Conservation (phyloP, 2,113 vertebrate species). For the Emydura subglobosa region DNA sequence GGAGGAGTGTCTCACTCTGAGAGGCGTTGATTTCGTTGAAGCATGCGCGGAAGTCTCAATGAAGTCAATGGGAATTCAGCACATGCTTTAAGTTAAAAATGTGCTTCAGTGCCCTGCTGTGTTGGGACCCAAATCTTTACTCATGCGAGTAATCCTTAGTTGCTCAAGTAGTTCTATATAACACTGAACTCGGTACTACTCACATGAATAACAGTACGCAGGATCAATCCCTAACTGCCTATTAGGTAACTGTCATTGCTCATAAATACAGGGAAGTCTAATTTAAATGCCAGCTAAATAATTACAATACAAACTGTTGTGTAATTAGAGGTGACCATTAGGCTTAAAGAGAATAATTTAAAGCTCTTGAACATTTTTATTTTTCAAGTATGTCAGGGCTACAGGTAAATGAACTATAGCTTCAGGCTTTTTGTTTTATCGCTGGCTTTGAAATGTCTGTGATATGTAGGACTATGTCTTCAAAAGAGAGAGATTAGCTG, state of each 20-base stretch:
- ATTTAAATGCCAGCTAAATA: constrained; percentile 28
- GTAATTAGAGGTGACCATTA: constrained; percentile 39
- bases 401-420: constrained; percentile 57
- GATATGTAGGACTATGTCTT: constrained; percentile 68
- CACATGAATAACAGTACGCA: neutral
- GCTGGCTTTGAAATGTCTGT: constrained; percentile 64
- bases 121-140: neutral
- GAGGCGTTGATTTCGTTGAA: neutral
- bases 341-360: constrained; percentile 41
- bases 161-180: neutral
- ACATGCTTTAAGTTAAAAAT: neutral
- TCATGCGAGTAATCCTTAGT: neutral
- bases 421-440: constrained; percentile 69
- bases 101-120: neutral
- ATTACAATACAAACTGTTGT: constrained; percentile 19
- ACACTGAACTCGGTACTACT: neutral
- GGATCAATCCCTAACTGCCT: neutral
- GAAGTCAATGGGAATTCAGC: neutral
- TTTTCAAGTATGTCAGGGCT: constrained; percentile 55
- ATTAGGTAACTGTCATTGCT: neutral
- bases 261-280: constrained; percentile 13
- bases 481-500: constrained; percentile 74
- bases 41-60: fast-evolving
- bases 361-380: constrained; percentile 37
- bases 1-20: neutral